These are phyloP conservation scores for Speoplatyrhinus poulsoni DNA, from an alignment of 2,113 vertebrate genomes.

Conservation along the genomic window DNA sequence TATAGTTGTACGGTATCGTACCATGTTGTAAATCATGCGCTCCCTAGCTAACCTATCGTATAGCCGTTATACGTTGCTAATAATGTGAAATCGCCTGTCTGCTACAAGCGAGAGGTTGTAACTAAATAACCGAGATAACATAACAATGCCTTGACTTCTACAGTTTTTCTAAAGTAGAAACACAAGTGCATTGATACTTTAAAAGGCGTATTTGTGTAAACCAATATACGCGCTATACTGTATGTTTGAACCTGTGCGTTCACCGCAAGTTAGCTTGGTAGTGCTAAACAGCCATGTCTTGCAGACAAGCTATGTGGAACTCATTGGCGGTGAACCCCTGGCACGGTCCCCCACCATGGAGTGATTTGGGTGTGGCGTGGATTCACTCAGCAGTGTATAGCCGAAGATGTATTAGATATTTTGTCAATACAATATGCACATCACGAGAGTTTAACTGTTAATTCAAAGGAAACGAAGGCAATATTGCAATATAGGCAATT, in stretches of 20 bases:
- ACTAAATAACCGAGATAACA: not conserved
- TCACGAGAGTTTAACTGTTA: not conserved
- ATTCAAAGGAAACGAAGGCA: not conserved
- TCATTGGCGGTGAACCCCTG: constrained; percentile 52
- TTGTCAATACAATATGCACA: not conserved
- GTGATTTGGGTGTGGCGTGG: constrained; percentile 69
- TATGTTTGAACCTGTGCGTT: not conserved
- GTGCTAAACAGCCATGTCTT: constrained; percentile 16
- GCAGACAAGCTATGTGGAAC: constrained; percentile 27
- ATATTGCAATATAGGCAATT: no score
- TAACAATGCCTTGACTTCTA: not conserved
- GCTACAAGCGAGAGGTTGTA: not conserved
- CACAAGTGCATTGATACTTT: not conserved
- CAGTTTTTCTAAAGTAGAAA: not conserved
- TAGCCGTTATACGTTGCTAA: constrained; percentile 15
- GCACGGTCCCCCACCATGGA: constrained; percentile 58
- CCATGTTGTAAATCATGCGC: constrained; percentile 48
- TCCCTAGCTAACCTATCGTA: constrained; percentile 28
- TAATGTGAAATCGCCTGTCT: constrained; percentile 17
- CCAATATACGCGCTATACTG: constrained; percentile 12
- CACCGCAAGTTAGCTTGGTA: constrained; percentile 14
- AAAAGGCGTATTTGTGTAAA: constrained; percentile 2
- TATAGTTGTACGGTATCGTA: constrained; percentile 3
- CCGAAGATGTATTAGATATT: not conserved
- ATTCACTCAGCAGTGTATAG: constrained; percentile 45